phyloP scores from a whole-genome alignment of 2,113 vertebrate species.

The Hyaena hyaena region DNA sequence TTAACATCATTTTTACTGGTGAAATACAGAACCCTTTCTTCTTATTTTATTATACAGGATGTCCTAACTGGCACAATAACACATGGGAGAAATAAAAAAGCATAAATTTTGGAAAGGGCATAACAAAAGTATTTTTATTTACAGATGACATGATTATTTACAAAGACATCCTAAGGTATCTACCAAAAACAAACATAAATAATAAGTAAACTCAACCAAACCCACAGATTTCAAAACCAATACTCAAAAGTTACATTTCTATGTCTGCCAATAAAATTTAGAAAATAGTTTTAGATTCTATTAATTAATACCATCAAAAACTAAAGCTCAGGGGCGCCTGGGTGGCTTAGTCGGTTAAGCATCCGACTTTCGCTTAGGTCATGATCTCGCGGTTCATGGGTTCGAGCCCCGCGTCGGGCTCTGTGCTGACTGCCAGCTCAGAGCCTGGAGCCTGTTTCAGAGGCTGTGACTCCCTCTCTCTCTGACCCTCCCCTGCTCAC shows the following conservation, averaged over 20 bases:
- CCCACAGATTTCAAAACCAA: not conserved
- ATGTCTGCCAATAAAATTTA: not conserved
- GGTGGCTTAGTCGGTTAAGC: too few relatives aligned
- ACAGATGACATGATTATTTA: not conserved
- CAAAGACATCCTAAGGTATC: not conserved
- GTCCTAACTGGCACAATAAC: not conserved
- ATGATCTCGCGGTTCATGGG: too few relatives aligned
- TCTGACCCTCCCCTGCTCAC: too few relatives aligned
- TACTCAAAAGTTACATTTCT: not conserved
- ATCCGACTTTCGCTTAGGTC: too few relatives aligned
- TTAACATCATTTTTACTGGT: not conserved
- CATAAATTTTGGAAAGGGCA: not conserved
- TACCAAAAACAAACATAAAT: not conserved
- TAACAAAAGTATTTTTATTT: not conserved
- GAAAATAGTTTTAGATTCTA: not conserved
- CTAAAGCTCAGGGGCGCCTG: too few relatives aligned
- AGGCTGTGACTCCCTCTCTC: too few relatives aligned
- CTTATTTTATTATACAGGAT: not conserved
- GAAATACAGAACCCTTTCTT: not conserved
- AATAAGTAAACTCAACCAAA: not conserved
- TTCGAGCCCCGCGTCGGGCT: too few relatives aligned
- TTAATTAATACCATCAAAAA: not conserved
- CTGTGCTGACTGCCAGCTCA: too few relatives aligned
- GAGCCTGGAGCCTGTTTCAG: too few relatives aligned
- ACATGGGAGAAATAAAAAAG: not conserved